Percentiles rank a stretch among this genome's conserved stretches.
phyloP scores from a whole-genome alignment of 2,888 invertebrate species.

The Cheilosia vernalis region DNA sequence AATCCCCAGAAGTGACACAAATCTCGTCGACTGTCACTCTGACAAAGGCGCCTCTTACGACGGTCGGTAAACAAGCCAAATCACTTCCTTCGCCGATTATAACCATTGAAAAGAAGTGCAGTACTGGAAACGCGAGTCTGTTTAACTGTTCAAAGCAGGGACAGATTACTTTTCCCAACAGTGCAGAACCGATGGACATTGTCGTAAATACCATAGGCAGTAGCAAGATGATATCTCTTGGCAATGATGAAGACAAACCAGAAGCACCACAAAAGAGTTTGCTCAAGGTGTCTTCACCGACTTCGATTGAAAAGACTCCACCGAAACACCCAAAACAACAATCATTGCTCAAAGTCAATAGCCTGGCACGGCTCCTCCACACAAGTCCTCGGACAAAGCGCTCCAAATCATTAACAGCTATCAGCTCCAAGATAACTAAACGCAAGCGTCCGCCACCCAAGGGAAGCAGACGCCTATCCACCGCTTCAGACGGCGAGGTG shows the following conservation, averaged over 20 bases:
- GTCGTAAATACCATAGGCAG: slow-evolving; percentile 46
- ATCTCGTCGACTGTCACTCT: slow-evolving; percentile 69
- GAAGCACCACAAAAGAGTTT: slow-evolving; percentile 55
- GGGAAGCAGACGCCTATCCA: slow-evolving; percentile 37
- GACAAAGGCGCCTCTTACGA: slow-evolving; percentile 36
- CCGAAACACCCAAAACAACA: slow-evolving; percentile 48
- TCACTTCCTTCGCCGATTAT: slow-evolving; percentile 46
- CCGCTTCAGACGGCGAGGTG: slow-evolving; percentile 55
- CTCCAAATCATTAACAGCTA: slow-evolving; percentile 56
- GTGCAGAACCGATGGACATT: slow-evolving; percentile 41
- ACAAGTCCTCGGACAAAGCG: slow-evolving; percentile 70
- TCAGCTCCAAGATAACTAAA: slow-evolving; percentile 21
- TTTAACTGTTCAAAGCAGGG: slow-evolving; percentile 42
- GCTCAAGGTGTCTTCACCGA: slow-evolving; percentile 36
- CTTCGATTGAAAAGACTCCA: slow-evolving; percentile 31
- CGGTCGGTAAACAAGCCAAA: slow-evolving; percentile 41
- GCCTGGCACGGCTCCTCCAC: slow-evolving; percentile 49
- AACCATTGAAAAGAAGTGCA: slow-evolving; percentile 60
- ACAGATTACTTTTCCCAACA: slow-evolving; percentile 40
- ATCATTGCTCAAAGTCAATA: slow-evolving; percentile 62
- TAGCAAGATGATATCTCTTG: slow-evolving; percentile 41
- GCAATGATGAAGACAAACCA: slow-evolving; percentile 29
- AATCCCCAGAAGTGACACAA: slow-evolving; percentile 56
- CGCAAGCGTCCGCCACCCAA: slow-evolving; percentile 14
- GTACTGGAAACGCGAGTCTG: slow-evolving; percentile 5